These are phyloP conservation scores for Pasiphila rectangulata DNA, from an alignment of 2,888 invertebrate genomes.

Conservation along the genomic window DNA sequence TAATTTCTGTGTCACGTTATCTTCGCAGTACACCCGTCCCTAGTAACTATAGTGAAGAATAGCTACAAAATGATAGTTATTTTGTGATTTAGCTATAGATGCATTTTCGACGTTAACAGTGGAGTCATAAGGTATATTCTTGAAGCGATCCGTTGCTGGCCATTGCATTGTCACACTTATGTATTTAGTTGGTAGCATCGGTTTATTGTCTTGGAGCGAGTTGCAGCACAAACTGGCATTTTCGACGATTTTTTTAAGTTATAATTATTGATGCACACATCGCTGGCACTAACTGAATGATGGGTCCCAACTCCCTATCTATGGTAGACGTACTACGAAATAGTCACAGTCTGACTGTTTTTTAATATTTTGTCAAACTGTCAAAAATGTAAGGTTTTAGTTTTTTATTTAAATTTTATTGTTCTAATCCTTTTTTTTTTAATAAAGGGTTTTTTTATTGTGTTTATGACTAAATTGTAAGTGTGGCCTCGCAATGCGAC, in stretches of 20 bases:
- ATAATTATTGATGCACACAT: no score
- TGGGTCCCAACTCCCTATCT: no score
- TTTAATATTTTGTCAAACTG: no score
- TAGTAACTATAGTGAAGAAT: constrained; percentile 12
- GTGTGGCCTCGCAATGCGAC: constrained; percentile 39
- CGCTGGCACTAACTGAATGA: no score
- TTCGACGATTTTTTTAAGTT: no score
- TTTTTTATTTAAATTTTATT: neutral
- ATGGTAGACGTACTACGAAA: no score
- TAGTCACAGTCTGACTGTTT: no score
- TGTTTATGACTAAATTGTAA: constrained; percentile 25
- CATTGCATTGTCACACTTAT: constrained; percentile 27
- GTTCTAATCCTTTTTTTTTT: neutral
- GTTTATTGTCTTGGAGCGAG: no score
- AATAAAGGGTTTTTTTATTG: neutral
- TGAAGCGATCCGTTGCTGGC: constrained; percentile 37
- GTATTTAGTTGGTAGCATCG: no score
- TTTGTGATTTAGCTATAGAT: constrained; percentile 21
- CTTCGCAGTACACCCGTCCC: constrained; percentile 31
- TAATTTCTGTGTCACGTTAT: constrained; percentile 21
- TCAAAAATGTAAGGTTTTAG: no score
- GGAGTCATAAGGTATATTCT: constrained; percentile 15
- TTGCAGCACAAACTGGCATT: no score
- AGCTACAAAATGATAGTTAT: neutral
- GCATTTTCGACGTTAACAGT: constrained; percentile 33